These are phyloP conservation scores for Mungos mungo DNA, from an alignment of 2,113 vertebrate species.

Conservation along the genomic window DNA sequence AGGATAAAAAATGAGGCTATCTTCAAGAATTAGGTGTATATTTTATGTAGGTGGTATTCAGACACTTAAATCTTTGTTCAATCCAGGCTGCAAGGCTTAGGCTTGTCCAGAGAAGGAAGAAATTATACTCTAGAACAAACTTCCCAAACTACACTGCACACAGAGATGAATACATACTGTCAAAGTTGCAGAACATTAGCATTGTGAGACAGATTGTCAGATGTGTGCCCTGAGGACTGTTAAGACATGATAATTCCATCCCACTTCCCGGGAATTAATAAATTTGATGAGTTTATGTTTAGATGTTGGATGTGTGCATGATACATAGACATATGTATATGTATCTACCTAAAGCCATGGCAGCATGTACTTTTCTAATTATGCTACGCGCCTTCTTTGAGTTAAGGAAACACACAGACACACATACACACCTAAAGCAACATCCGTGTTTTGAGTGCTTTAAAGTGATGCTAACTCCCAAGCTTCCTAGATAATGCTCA, in stretches of 20 bases:
- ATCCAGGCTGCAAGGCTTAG: neutral
- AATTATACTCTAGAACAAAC: neutral
- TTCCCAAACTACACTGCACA: neutral
- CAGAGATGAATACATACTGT: neutral
- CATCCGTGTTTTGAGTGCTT: neutral
- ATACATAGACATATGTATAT: neutral
- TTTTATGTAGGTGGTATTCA: slow-evolving; percentile 5
- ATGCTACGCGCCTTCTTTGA: neutral
- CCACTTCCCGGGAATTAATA: neutral
- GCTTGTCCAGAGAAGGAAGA: neutral
- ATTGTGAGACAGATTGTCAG: neutral
- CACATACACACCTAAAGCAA: neutral
- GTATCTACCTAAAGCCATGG: neutral
- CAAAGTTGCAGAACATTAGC: neutral
- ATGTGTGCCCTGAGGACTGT: neutral
- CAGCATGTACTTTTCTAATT: neutral
- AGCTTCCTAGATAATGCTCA: slow-evolving; percentile 48
- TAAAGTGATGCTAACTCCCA: neutral
- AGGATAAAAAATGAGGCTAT: neutral
- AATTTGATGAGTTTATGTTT: slow-evolving; percentile 6
- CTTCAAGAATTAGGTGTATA: neutral
- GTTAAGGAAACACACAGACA: neutral
- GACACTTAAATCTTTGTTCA: slow-evolving; percentile 18
- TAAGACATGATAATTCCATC: neutral
- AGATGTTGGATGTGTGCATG: neutral